Evolutionary conservation across 2,797 vertebrate genomes (phyloP), one percentile per base, ranked within the genome.

Genomic region (Pagetopsis macropterus): DNA sequence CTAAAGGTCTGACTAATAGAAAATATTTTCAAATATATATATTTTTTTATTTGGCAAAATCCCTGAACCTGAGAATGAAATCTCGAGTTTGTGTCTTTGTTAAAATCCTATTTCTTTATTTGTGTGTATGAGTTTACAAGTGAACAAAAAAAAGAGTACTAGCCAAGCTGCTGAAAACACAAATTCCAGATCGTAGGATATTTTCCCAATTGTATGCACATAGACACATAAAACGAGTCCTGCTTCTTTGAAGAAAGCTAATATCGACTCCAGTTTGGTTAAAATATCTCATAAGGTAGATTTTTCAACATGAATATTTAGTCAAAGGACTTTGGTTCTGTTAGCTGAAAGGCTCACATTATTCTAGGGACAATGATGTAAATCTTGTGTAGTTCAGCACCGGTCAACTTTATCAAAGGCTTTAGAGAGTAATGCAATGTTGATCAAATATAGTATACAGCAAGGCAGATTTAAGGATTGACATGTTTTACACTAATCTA

Each of bases 401-500:
- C 45, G 50, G 56, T 68, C 2, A 1, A 46, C 44, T 55, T 60
- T n/a, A 55, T 54, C 14, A 62, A 51, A 58, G 14, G 48, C 31
- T 65, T 71, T 49, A 9, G 21, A 65, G 52, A 70, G 41, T 57
- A 78, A 71, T 45, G 67, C n/a, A 56, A 58, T 65, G 49, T 31
- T 63, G 23, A 78, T 75, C 37, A 14, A 71, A 57, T 63, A 57
- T 63, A 59, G 54, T 83, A 79, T 77, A 56, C 21, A 60, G 65
- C 62, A 44, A 78, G 19, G 41, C 40, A 75, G 66, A 65, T 75
- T 77, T 56, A 62, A 78, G 68, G 70, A 79, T 66, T 82, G 56
- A 13, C 56, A 76, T 68, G 65, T 33, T 79, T 65, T 74, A 58
- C 54, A 75, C 70, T 64, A 78, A 82, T 87, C 68, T 72, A 79